Evolutionary conservation across 2,113 vertebrate genomes (phyloP).

Genomic region (Glaucidium brasilianum): DNA sequence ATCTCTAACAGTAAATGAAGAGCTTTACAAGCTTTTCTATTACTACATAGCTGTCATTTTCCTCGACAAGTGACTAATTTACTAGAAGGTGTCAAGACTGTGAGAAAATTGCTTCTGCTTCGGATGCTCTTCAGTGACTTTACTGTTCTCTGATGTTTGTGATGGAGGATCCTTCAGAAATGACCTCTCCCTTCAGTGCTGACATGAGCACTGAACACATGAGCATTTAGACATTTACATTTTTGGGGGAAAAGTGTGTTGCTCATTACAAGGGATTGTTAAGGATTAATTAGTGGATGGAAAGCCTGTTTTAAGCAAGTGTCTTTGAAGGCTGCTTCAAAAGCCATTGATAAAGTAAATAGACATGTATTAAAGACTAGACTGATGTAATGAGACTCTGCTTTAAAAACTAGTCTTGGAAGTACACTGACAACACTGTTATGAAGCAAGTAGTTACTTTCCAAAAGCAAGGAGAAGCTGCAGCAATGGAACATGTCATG

Average conservation of each 20-base stretch:
- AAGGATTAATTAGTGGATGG: constrained; percentile 44
- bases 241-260: not conserved
- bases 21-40: not conserved
- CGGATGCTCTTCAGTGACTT: constrained; percentile 9
- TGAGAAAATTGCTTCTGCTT: constrained; percentile 25
- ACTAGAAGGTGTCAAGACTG: constrained; percentile 14
- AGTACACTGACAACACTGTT: constrained; percentile 4
- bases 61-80: constrained; percentile 31
- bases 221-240: not conserved
- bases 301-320: constrained; percentile 11
- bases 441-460: not conserved
- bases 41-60: constrained; percentile 29
- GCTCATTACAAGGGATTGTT: constrained; percentile 12
- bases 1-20: constrained; percentile 10
- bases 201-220: not conserved
- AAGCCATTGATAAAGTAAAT: not conserved
- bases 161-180: constrained; percentile 20
- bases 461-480: not conserved
- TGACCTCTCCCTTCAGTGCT: not conserved
- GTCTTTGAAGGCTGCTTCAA: constrained; percentile 54
- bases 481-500: not conserved
- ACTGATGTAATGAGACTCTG: not conserved
- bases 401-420: constrained; percentile 1
- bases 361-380: not conserved
- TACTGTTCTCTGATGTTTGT: constrained; percentile 18